These are phyloP conservation scores for Acrocera orbiculus DNA, from an alignment of 2,888 invertebrate species.

Conservation along the genomic window DNA sequence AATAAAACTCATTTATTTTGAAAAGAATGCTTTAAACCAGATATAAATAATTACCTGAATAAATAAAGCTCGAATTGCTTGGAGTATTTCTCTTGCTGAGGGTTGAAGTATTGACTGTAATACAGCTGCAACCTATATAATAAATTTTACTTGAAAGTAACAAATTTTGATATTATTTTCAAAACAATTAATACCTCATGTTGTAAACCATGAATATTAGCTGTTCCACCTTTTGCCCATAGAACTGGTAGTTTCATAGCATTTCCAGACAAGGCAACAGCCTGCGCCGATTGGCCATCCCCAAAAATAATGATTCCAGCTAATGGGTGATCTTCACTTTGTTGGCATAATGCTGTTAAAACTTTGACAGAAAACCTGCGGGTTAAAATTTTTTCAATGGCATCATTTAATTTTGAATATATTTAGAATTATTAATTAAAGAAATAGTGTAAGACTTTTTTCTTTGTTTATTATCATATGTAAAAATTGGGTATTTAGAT, in stretches of 20 bases:
- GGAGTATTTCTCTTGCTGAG: conserved; percentile 18
- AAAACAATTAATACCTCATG: conserved; percentile 19
- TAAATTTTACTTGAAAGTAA: neutral
- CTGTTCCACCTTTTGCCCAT: conserved; percentile 19
- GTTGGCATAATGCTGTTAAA: conserved; percentile 17
- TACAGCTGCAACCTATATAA: conserved; percentile 12
- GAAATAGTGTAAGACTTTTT: too few relatives aligned
- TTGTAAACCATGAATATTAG: conserved; percentile 16
- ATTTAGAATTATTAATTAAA: too few relatives aligned
- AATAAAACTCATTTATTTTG: conserved; percentile 13
- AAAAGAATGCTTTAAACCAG: neutral
- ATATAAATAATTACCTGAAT: conserved; percentile 15
- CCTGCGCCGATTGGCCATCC: conserved; percentile 19
- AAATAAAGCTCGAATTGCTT: conserved; percentile 18
- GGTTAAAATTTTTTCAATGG: conserved; percentile 1
- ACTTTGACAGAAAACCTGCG: conserved; percentile 18
- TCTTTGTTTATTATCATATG: too few relatives aligned
- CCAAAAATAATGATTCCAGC: conserved; percentile 19
- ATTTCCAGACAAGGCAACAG: conserved; percentile 17
- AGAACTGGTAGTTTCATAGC: conserved; percentile 19
- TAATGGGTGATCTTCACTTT: conserved; percentile 16
- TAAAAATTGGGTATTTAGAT: too few relatives aligned
- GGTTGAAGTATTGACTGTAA: conserved; percentile 18
- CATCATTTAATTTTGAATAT: too few relatives aligned
- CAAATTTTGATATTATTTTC: too few relatives aligned